Conservation (phyloP, 2,113 vertebrate species). For the Antennarius striatus region DNA sequence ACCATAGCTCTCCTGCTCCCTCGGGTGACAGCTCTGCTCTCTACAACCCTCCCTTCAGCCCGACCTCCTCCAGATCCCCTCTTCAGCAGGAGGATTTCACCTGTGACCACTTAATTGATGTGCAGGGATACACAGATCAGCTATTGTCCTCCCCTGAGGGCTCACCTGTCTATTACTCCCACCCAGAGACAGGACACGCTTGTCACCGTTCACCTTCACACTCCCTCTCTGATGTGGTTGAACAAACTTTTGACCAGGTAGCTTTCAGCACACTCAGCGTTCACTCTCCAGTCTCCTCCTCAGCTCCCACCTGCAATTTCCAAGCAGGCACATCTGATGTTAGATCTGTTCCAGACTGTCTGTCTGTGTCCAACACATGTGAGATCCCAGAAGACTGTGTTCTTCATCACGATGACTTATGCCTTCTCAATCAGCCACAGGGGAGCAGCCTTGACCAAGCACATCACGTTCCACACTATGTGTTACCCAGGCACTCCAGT, state of each 20-base stretch:
- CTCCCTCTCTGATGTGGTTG: constrained; percentile 13
- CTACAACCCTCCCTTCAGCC: constrained; percentile 75
- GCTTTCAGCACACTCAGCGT: background rate
- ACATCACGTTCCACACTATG: constrained; percentile 35
- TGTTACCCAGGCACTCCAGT: constrained; percentile 14
- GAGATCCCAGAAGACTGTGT: constrained; percentile 51
- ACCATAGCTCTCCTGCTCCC: constrained; percentile 34
- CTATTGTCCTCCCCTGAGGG: constrained; percentile 57
- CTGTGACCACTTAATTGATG: constrained; percentile 62
- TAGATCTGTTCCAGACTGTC: constrained; percentile 73
- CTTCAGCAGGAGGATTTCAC: constrained; percentile 49
- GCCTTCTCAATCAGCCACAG: constrained; percentile 46
- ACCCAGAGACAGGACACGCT: constrained; percentile 32
- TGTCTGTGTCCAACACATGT: constrained; percentile 37
- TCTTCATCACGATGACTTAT: constrained; percentile 67
- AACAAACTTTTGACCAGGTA: constrained; percentile 43
- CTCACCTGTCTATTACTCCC: constrained; percentile 58
- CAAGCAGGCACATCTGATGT: constrained; percentile 43
- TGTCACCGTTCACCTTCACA: constrained; percentile 42
- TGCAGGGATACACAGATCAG: constrained; percentile 48
- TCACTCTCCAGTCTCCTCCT: constrained; percentile 27
- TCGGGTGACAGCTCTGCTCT: constrained; percentile 37
- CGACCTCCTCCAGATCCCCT: constrained; percentile 66
- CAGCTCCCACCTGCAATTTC: constrained; percentile 40
- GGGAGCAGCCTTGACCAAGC: constrained; percentile 40